Conservation (phyloP, 1,140 invertebrate genomes). For the Mizuhopecten yessoensis region DNA sequence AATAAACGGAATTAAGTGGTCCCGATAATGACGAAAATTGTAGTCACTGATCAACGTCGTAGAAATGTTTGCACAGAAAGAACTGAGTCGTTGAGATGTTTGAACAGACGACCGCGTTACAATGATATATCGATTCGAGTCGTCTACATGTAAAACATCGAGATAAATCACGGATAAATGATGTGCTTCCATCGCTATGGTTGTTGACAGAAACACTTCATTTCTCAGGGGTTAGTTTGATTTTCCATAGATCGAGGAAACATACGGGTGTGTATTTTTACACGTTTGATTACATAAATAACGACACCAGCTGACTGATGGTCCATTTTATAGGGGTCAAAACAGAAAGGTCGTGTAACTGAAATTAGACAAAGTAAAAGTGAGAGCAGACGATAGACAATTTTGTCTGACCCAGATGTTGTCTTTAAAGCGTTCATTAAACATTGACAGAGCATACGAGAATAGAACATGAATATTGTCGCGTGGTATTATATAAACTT, state of each 20-base stretch:
- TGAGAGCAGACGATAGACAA: too few species aligned
- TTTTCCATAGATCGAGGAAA: neutral
- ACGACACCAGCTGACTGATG: neutral
- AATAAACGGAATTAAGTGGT: too few species aligned
- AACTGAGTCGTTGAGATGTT: neutral
- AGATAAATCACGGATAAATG: neutral
- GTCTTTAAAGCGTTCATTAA: too few species aligned
- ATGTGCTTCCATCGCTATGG: neutral
- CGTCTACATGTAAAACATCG: neutral
- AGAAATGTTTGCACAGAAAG: neutral
- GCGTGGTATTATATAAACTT: too few species aligned
- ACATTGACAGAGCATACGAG: too few species aligned
- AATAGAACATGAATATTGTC: too few species aligned
- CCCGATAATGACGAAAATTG: neutral
- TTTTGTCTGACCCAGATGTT: too few species aligned
- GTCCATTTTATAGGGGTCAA: neutral
- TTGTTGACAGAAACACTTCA: conserved; percentile 6
- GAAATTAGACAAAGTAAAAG: too few species aligned
- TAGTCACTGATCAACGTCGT: neutral
- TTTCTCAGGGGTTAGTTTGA: neutral
- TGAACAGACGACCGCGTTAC: neutral
- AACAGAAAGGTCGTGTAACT: neutral
- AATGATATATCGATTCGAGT: neutral
- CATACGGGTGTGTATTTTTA: neutral
- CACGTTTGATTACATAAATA: neutral